Conservation (phyloP, 2,797 vertebrate species). For the Uromys caudimaculatus region DNA sequence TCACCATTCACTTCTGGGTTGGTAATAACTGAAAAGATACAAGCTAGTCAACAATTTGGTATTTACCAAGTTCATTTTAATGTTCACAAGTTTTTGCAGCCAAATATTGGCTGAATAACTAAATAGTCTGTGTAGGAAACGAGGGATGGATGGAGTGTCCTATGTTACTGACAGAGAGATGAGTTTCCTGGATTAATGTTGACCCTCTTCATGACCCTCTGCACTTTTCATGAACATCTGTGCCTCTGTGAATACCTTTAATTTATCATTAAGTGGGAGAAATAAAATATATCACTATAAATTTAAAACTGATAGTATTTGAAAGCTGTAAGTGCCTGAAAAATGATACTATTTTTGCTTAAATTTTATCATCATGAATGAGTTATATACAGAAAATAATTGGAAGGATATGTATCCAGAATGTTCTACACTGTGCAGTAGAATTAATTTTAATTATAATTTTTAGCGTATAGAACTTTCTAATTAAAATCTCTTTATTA, state of each 20-base stretch:
- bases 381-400: background rate
- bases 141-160: background rate
- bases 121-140: background rate
- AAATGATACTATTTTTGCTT: slow-evolving; percentile 20
- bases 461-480: background rate
- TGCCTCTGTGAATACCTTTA: background rate
- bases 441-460: background rate
- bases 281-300: slow-evolving; percentile 46
- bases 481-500: background rate
- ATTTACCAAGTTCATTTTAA: background rate
- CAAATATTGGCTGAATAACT: background rate
- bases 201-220: background rate
- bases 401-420: background rate
- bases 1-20: background rate
- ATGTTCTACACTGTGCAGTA: background rate
- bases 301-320: slow-evolving; percentile 50
- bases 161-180: background rate
- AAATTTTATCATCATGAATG: background rate
- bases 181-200: background rate
- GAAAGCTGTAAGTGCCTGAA: background rate
- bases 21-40: background rate
- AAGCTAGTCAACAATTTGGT: slow-evolving; percentile 32
- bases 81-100: background rate
- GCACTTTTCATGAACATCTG: background rate
- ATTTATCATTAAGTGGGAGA: slow-evolving; percentile 32